phyloP scores from a whole-genome alignment of 2,113 vertebrate species.

The Poeciliopsis occidentalis region DNA sequence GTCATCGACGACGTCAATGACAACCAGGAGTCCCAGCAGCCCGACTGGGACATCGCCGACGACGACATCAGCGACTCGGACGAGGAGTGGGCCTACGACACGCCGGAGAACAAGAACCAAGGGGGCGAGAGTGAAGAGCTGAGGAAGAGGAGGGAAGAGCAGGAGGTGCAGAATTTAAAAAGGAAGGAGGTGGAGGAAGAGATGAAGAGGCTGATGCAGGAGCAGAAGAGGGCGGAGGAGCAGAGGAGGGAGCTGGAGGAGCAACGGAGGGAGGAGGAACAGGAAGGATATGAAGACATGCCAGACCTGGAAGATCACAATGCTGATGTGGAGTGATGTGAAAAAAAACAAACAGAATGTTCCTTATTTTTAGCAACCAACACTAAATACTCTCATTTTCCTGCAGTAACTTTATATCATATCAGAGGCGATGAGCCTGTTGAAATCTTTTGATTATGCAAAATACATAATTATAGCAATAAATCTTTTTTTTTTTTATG shows the following conservation, averaged over 20 bases:
- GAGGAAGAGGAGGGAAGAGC: neutral
- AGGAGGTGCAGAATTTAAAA: slow-evolving; percentile 14
- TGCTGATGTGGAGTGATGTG: neutral
- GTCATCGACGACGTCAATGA: slow-evolving; percentile 26
- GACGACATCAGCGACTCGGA: slow-evolving; percentile 85
- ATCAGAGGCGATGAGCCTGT: neutral
- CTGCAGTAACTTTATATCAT: neutral
- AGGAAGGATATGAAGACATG: slow-evolving; percentile 63
- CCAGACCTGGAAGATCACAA: slow-evolving; percentile 58
- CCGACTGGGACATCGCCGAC: slow-evolving; percentile 77
- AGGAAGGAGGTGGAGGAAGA: slow-evolving; percentile 62
- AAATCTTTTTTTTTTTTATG: slow-evolving; percentile 15
- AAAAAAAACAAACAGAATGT: neutral
- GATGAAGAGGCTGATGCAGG: slow-evolving; percentile 53
- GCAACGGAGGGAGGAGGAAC: slow-evolving; percentile 38
- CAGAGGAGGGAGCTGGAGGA: slow-evolving; percentile 41
- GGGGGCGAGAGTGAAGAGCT: fast-evolving
- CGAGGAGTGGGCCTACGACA: slow-evolving; percentile 71
- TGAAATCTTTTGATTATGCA: neutral
- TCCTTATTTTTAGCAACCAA: neutral
- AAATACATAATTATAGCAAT: slow-evolving; percentile 1
- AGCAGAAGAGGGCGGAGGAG: slow-evolving; percentile 45
- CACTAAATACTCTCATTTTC: neutral
- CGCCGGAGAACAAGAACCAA: neutral
- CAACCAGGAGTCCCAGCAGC: neutral